Evolutionary conservation across 2,797 vertebrate genomes (phyloP).

Genomic region (Lates japonicus): DNA sequence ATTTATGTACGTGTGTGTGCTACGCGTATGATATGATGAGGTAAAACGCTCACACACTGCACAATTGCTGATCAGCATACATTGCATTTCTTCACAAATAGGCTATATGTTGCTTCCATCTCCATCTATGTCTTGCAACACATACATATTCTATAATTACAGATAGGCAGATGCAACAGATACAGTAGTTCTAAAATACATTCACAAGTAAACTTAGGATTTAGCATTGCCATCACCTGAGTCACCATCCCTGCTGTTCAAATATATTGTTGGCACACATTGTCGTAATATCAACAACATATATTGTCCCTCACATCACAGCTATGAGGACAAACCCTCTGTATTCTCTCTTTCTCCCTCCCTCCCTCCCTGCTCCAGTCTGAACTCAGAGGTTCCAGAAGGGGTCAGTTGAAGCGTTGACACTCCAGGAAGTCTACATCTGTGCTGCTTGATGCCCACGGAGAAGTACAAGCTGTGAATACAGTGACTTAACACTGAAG

Average conservation of each 20-base stretch:
- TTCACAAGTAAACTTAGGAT: background rate
- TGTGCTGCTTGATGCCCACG: constrained; percentile 83
- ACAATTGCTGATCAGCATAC: background rate
- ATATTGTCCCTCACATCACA: background rate
- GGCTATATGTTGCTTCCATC: background rate
- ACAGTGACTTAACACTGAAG: constrained; percentile 85
- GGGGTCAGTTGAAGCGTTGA: constrained; percentile 61
- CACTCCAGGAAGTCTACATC: constrained; percentile 81
- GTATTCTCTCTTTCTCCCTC: constrained; percentile 35
- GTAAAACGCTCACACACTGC: background rate
- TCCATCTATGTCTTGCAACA: background rate
- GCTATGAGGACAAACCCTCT: constrained; percentile 24
- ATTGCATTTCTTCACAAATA: background rate
- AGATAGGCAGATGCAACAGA: too few relatives aligned
- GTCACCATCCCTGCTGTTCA: background rate
- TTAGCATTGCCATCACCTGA: background rate
- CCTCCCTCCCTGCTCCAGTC: constrained; percentile 25
- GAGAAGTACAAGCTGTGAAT: constrained; percentile 88
- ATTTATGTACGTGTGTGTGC: background rate
- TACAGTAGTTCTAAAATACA: too few relatives aligned
- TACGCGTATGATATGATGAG: background rate
- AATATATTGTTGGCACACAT: constrained; percentile 5
- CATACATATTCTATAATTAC: background rate
- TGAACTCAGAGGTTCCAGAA: constrained; percentile 59
- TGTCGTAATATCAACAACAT: background rate